Base-by-base conservation (phyloP, 2,888 invertebrate species). In the Papilio protenor region DNA sequence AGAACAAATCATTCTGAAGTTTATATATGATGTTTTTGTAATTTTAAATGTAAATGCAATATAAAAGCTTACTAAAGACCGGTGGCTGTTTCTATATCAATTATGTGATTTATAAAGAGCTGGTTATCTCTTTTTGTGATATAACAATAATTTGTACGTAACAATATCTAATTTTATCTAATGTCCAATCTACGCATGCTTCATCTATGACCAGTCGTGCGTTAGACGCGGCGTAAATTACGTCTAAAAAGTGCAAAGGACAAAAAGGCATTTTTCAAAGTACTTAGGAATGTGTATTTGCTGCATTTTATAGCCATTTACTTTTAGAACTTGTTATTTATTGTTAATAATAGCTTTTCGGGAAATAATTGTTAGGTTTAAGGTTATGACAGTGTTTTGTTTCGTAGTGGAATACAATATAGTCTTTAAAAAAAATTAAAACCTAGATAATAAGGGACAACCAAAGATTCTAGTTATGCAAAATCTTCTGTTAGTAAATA, bases 201-300 rank as follows among this genome's bases (percentile, higher is more conserved):
- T 71, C 27, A 59, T 78, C 78, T 78, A 55, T 78, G 78, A 72
- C 33, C 18, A n/a, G 27, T 69, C 49, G 71, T 80, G 84, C 85
- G 87, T 90, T 91, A 91, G 91, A 90, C 84, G 86, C 83, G 79
- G 86, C 81, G 86, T 89, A 91, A 91, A 90, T 89, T 89, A 87
- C 87, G 84, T 84, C 83, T 86, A 83, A 78, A 78, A 78, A 78
- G 72, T 75, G 27, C 72, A 55, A 80, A 79, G 81, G 79, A 84
- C 83, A 84, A 84, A 82, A 84, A 86, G 81, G 83, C 78, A 75
- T 71, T 77, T 80, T 74, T 77, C 72, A 77, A 73, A 23, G 77
- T 76, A 76, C 74, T 75, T 69, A 61, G 49, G 85, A 86, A 88
- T 89, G 85, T 86, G 76, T 82, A 83, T 81, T 82, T 81, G 79